Percentiles rank a stretch among this genome's conserved stretches.
Conservation (phyloP, 2,888 invertebrate species). For the Parnassius orleans region DNA sequence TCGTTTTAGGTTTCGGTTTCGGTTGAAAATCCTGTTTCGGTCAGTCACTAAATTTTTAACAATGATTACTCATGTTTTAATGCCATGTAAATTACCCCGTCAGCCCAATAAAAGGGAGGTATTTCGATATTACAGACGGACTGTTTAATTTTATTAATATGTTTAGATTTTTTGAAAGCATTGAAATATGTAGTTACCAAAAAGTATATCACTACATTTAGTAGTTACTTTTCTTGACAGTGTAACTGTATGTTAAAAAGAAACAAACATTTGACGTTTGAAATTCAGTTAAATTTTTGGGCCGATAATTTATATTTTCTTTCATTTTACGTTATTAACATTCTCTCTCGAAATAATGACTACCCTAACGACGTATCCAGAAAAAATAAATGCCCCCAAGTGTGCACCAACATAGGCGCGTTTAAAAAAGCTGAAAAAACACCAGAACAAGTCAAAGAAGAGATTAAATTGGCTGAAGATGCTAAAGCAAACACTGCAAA, state of each 20-base stretch:
- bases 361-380: conserved; percentile 49
- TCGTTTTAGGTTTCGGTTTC: too few species aligned
- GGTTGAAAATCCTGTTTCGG: too few species aligned
- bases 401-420: conserved; percentile 61
- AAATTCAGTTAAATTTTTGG: conserved; percentile 2
- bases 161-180: too few species aligned
- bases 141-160: too few species aligned
- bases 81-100: too few species aligned
- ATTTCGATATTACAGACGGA: too few species aligned
- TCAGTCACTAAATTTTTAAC: too few species aligned
- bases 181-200: too few species aligned
- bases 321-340: conserved; percentile 9
- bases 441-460: conserved; percentile 43
- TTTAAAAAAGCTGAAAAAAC: conserved; percentile 56
- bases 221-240: neutral
- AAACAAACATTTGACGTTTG: neutral
- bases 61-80: too few species aligned
- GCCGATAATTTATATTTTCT: conserved; percentile 3
- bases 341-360: conserved; percentile 25
- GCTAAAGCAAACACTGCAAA: conserved; percentile 34
- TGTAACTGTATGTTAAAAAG: too few species aligned
- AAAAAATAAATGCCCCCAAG: conserved; percentile 56
- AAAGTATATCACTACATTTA: too few species aligned
- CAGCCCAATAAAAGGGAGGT: too few species aligned
- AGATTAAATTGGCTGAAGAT: conserved; percentile 34